A percentile compares a stretch with the other conserved stretches of the same genome.
These are phyloP conservation scores for Natrix natrix DNA, from an alignment of 2,797 vertebrate species.

Conservation along the genomic window DNA sequence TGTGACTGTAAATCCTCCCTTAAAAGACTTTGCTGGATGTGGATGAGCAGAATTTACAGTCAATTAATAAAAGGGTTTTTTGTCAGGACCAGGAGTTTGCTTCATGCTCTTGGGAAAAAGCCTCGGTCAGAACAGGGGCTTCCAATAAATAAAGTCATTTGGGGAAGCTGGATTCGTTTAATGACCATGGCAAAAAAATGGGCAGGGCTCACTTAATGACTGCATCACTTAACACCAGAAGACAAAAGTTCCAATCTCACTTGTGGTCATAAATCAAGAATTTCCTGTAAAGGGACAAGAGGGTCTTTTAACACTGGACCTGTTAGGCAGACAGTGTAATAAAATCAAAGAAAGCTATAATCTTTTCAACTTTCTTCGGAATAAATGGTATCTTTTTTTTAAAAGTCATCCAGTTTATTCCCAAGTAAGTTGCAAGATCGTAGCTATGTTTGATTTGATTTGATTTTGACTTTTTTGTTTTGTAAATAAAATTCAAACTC, in stretches of 20 bases:
- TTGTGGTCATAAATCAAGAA: too few relatives aligned
- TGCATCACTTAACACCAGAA: not conserved
- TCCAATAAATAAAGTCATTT: not conserved
- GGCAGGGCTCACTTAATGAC: not conserved
- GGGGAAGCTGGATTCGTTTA: not conserved
- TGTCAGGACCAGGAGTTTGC: too few relatives aligned
- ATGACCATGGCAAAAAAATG: not conserved
- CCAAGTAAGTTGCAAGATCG: not conserved
- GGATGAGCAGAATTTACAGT: too few relatives aligned
- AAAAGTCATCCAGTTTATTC: not conserved
- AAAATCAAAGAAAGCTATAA: too few relatives aligned
- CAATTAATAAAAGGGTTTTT: too few relatives aligned
- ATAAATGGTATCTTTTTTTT: not conserved
- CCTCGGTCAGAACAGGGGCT: not conserved
- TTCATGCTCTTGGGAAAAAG: too few relatives aligned
- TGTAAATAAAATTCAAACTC: not conserved
- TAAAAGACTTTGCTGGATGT: too few relatives aligned
- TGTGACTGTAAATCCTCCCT: too few relatives aligned
- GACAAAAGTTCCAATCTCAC: too few relatives aligned
- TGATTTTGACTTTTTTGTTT: not conserved
- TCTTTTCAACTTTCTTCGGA: not conserved
- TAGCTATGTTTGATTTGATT: not conserved
- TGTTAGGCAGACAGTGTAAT: not conserved
- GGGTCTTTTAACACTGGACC: too few relatives aligned
- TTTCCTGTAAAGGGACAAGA: too few relatives aligned